Evolutionary conservation across 2,113 vertebrate species (phyloP), one percentile per base, ranked within the genome.

Genomic region (Bufo bufo): DNA sequence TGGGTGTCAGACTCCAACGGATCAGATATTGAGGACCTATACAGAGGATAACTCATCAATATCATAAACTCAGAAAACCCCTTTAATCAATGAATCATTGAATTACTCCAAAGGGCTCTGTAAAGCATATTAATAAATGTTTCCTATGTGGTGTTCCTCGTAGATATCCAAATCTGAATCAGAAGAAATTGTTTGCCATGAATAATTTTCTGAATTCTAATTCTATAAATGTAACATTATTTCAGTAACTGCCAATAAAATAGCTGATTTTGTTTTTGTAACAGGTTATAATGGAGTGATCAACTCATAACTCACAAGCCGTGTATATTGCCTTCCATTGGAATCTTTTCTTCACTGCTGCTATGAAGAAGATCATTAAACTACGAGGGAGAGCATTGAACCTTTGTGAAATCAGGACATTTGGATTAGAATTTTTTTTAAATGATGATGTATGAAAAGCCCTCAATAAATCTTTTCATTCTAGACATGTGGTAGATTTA

Each of bases 401-500:
- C 43, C 16, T 7, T 47, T 74, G 71, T 47, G 11, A 74, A 45
- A 47, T 74, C 43, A 47, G 66, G 66, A 43, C 33, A 8, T 33
- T 71, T 71, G 11, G 16, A 52, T 11, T 20, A 20, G 0, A 54
- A 23, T 78, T 13, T 1, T 54, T 23, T 77, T 52, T 6, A 14
- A 23, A 52, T 52, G 33, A 33, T 33, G 33, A 33, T 33, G 33
- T 33, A 33, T 33, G 33, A 33, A 33, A 33, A 33, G 33, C 33
- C 33, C 33, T 74, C 33, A 74, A 74, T 74, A 74, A 74, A 74
- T 74, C 23, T 72, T 74, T 74, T 45, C 43, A 74, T 74, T 74
- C 43, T 47, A 47, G 43, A 14, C 71, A 47, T 11, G 43, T 6
- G 71, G 43, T 45, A 11, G 33, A 47, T 6, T 47, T 10, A 4